Evolutionary conservation across 2,888 invertebrate species (phyloP), one percentile per base, ranked within the genome.

Genomic region (Perithous albicinctus): DNA sequence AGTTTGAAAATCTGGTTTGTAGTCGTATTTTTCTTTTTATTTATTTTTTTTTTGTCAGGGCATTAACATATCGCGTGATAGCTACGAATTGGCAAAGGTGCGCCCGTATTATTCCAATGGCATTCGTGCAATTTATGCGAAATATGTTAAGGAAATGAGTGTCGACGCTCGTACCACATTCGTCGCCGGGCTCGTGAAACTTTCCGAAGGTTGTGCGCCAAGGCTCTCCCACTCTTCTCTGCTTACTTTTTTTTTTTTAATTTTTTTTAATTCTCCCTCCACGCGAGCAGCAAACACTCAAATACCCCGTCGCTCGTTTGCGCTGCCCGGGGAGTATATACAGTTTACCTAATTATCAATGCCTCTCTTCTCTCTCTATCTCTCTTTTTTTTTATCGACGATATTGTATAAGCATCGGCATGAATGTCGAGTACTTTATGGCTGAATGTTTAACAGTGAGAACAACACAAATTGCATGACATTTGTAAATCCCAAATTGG

Each of bases 181-280:
- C 32, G 35, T 38, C 35, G 38, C 32, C 72, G 43, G 72, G 7
- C 46, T 43, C 72, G 72, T 29, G n/a, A 20, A 72, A 72, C 41
- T 43, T 29, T 56, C 43, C 59, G 43, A 72, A 72, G 72, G 72
- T 72, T 59, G 59, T 1, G 15, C 32, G 59, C 8, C 15, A n/a
- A n/a, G n/a, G n/a, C n/a, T n/a, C n/a, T n/a, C n/a, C n/a, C n/a
- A n/a, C 29, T 18, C 54, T 7, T 29, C 2, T 32, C 32, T n/a
- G 8, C 59, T n/a, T 18, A 29, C 15, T 63, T 20, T 20, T 1
- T 8, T 10, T 18, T n/a, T 41, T 41, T 63, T 8, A n/a, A n/a
- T 20, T 35, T 12, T 26, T 20, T 10, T 51, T 23, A 8, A n/a
- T n/a, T n/a, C 59, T 15, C 59, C 18, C 8, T 35, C 0, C 8